These are phyloP conservation scores for Agraylea sexmaculata DNA, from an alignment of 1,140 invertebrate species.

Conservation along the genomic window DNA sequence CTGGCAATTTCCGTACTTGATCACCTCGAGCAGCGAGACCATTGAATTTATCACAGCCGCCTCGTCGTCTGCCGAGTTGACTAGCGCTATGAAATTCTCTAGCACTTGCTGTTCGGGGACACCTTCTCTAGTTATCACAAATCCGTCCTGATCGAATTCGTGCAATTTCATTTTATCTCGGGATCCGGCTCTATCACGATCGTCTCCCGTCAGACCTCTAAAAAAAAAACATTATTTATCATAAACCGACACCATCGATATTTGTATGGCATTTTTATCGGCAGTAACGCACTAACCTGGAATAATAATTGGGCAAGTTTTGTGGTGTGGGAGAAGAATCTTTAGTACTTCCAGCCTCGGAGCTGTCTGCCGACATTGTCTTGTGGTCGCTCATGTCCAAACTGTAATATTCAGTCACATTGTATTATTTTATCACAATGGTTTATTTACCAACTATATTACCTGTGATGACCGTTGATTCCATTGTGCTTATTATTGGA, in stretches of 20 bases:
- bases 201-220: slow-evolving; percentile 29
- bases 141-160: slow-evolving; percentile 36
- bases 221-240: slow-evolving; percentile 15
- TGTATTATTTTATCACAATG: neutral
- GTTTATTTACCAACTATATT: slow-evolving; percentile 1
- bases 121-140: slow-evolving; percentile 36
- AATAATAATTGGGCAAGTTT: slow-evolving; percentile 8
- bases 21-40: slow-evolving; percentile 33
- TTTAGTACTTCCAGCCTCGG: slow-evolving; percentile 38
- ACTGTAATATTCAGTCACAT: slow-evolving; percentile 11
- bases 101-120: slow-evolving; percentile 33
- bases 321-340: slow-evolving; percentile 33
- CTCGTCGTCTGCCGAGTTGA: slow-evolving; percentile 27
- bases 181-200: slow-evolving; percentile 16
- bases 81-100: slow-evolving; percentile 30
- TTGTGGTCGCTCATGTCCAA: slow-evolving; percentile 19
- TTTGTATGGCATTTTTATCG: neutral
- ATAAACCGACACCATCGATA: neutral
- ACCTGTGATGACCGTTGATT: slow-evolving; percentile 38
- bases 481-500: slow-evolving; percentile 33
- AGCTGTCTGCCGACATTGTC: slow-evolving; percentile 33
- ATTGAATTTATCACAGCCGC: slow-evolving; percentile 28
- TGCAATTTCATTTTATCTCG: slow-evolving; percentile 33
- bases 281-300: neutral
- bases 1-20: slow-evolving; percentile 36